Conservation (phyloP, 2,797 vertebrate species). For the Serranus cabrilla region DNA sequence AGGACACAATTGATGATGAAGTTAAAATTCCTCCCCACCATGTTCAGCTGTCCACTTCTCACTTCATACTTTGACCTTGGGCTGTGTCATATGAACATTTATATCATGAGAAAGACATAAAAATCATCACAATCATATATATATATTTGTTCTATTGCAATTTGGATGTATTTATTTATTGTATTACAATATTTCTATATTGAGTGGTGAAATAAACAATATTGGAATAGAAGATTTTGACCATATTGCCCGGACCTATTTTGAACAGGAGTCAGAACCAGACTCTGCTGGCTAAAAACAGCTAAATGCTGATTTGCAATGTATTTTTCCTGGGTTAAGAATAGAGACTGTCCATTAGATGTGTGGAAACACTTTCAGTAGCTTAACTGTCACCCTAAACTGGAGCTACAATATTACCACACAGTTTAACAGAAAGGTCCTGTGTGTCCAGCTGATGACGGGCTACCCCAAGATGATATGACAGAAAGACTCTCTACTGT, state of each 20-base stretch:
- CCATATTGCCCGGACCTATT: too few species aligned
- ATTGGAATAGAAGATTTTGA: too few species aligned
- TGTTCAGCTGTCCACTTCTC: neutral
- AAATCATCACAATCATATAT: too few species aligned
- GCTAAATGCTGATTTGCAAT: neutral
- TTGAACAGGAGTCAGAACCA: too few species aligned
- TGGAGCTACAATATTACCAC: neutral
- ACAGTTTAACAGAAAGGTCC: neutral
- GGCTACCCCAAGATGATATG: conserved; percentile 27
- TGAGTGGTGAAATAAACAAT: too few species aligned
- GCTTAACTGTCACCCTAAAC: neutral
- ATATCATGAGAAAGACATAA: too few species aligned
- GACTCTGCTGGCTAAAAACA: neutral
- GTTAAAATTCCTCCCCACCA: too few species aligned
- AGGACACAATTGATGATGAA: neutral
- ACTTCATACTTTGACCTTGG: neutral
- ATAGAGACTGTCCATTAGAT: neutral
- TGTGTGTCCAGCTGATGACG: conserved; percentile 9
- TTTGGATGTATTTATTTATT: too few species aligned
- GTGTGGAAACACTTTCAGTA: neutral
- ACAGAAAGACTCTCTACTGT: conserved; percentile 48
- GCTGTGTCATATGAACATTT: too few species aligned
- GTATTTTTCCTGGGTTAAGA: neutral
- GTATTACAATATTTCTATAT: too few species aligned
- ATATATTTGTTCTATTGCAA: too few species aligned